These are phyloP conservation scores for Drosophila baimaii DNA, from an alignment of 1,140 invertebrate genomes.

Conservation along the genomic window DNA sequence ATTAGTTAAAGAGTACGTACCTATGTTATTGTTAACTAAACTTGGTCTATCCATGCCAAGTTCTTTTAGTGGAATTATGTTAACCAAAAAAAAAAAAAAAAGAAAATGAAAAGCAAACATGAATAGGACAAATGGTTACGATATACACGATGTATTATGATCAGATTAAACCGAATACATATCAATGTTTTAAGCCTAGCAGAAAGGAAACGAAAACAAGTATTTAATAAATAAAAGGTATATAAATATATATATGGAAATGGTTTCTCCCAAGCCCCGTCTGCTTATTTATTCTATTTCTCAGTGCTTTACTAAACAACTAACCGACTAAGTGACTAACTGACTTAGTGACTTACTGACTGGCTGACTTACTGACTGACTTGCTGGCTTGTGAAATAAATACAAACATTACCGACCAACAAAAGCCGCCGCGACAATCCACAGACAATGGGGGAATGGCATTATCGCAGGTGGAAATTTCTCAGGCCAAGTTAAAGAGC, in stretches of 20 bases:
- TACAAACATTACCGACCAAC: constrained; percentile 51
- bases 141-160: constrained; percentile 68
- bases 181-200: constrained; percentile 82
- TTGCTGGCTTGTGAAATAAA: constrained; percentile 55
- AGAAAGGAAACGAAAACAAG: constrained; percentile 51
- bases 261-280: constrained; percentile 64
- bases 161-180: constrained; percentile 71
- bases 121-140: constrained; percentile 43
- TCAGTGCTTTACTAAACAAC: constrained; percentile 19
- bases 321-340: constrained; percentile 7
- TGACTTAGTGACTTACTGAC: constrained; percentile 5
- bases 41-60: constrained; percentile 56
- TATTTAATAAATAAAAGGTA: constrained; percentile 79
- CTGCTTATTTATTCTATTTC: constrained; percentile 65
- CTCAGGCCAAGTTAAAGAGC: constrained; percentile 69
- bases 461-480: constrained; percentile 76
- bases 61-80: constrained; percentile 68
- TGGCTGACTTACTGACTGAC: constrained; percentile 11
- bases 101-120: constrained; percentile 9
- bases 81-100: constrained; percentile 30
- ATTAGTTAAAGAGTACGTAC: constrained; percentile 42
- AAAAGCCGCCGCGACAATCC: constrained; percentile 63
- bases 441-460: constrained; percentile 63
- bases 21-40: constrained; percentile 66
- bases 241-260: constrained; percentile 74